These are phyloP conservation scores for Plectrocnemia conspersa DNA, from an alignment of 1,140 invertebrate genomes.

Conservation along the genomic window DNA sequence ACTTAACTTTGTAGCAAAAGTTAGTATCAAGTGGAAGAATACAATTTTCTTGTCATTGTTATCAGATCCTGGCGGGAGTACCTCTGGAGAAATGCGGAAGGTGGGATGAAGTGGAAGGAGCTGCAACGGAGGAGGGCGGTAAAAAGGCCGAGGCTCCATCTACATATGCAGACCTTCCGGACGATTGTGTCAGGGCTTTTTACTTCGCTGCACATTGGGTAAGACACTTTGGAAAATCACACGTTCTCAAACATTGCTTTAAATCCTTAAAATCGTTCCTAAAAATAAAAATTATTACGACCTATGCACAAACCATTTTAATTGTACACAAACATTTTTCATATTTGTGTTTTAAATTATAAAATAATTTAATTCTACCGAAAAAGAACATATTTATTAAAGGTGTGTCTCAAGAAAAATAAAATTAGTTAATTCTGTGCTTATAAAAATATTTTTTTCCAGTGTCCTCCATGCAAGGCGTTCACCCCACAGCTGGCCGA, in stretches of 20 bases:
- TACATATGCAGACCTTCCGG: conserved; percentile 50
- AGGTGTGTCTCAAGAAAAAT: too few species aligned
- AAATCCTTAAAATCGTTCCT: too few species aligned
- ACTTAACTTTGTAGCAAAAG: too few species aligned
- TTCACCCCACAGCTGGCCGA: conserved; percentile 68
- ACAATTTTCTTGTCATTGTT: neutral
- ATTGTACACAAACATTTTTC: too few species aligned
- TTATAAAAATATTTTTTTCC: conserved; percentile 36
- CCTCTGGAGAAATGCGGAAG: conserved; percentile 23
- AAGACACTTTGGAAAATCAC: too few species aligned
- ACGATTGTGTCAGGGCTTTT: conserved; percentile 58
- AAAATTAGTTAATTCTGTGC: neutral
- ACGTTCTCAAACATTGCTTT: too few species aligned
- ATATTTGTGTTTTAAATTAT: conserved; percentile 4
- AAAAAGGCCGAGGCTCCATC: conserved; percentile 26
- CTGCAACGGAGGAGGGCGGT: neutral
- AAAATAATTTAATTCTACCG: too few species aligned
- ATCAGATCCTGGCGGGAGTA: conserved; percentile 25
- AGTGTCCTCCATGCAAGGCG: conserved; percentile 76
- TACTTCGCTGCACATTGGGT: conserved; percentile 78
- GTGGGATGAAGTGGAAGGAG: conserved; percentile 5
- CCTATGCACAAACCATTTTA: too few species aligned
- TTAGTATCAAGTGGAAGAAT: too few species aligned
- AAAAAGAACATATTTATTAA: too few species aligned
- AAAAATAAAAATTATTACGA: too few species aligned